phyloP scores from a whole-genome alignment of 2,113 vertebrate genomes.

The Verasper variegatus region DNA sequence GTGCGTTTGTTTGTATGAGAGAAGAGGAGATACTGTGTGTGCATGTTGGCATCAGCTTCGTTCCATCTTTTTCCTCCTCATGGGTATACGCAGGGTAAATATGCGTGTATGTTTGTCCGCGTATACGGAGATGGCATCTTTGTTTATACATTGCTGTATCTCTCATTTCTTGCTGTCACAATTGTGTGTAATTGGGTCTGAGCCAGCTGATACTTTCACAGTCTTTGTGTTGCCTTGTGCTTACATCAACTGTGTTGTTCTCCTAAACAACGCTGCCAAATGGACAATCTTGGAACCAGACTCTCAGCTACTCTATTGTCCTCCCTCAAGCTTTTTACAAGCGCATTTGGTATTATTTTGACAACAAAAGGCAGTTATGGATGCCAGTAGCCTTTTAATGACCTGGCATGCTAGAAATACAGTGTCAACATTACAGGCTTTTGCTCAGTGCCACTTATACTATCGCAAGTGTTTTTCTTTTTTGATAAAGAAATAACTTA shows the following conservation, averaged over 20 bases:
- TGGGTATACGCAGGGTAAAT: conserved; percentile 15
- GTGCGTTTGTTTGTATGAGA: conserved; percentile 40
- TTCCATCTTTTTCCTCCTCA: not conserved
- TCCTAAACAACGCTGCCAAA: conserved; percentile 25
- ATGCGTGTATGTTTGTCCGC: conserved; percentile 9
- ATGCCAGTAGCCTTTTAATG: conserved; percentile 5
- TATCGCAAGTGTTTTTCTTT: too few relatives aligned
- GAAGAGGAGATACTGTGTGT: conserved; percentile 25
- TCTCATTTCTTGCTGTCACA: conserved; percentile 47
- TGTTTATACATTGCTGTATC: conserved; percentile 25
- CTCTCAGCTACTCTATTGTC: conserved; percentile 4
- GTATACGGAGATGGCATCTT: not conserved
- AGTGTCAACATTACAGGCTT: too few relatives aligned
- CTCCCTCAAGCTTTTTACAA: not conserved
- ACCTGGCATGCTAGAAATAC: not conserved
- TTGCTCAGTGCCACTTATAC: too few relatives aligned
- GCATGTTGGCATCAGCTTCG: conserved; percentile 29
- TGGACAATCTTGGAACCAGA: conserved; percentile 18
- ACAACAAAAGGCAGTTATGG: not conserved
- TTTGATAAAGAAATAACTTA: too few relatives aligned
- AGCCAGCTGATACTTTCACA: conserved; percentile 51
- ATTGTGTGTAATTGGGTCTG: conserved; percentile 49
- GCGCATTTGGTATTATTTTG: not conserved
- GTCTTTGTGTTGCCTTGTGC: conserved; percentile 55
- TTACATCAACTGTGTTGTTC: conserved; percentile 62